These are phyloP conservation scores for Petrophora chlorosata DNA, from an alignment of 2,888 invertebrate species.

Conservation along the genomic window DNA sequence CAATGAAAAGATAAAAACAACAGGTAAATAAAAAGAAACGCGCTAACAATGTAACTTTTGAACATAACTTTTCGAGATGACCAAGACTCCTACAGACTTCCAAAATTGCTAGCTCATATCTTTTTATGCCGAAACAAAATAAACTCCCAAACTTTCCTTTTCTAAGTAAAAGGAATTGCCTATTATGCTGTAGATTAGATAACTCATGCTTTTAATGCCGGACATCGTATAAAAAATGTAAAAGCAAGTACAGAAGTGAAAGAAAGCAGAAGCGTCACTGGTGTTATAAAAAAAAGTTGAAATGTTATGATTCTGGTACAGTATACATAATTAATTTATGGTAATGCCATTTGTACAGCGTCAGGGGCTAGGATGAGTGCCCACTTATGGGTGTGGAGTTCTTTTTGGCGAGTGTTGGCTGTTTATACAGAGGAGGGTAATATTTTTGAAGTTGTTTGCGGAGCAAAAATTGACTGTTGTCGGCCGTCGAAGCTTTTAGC, in stretches of 20 bases:
- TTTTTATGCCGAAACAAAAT: conserved; percentile 22
- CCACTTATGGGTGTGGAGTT: conserved; percentile 47
- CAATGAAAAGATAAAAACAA: no score
- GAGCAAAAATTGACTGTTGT: conserved; percentile 19
- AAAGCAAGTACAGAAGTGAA: conserved; percentile 34
- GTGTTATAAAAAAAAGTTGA: conserved; percentile 43
- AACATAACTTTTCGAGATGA: background rate
- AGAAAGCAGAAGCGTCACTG: conserved; percentile 30
- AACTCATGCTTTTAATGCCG: conserved; percentile 29
- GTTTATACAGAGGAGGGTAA: conserved; percentile 30
- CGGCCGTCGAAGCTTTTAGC: conserved; percentile 6
- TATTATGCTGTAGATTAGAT: conserved; percentile 29
- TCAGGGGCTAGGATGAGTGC: conserved; percentile 47
- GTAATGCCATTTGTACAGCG: conserved; percentile 49
- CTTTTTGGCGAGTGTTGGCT: conserved; percentile 29
- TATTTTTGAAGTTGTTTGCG: conserved; percentile 32
- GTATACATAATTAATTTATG: conserved; percentile 69
- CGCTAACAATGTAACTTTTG: no score
- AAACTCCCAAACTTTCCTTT: conserved; percentile 29
- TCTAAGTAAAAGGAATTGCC: conserved; percentile 19
- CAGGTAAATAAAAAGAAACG: no score
- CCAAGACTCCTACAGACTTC: conserved; percentile 1
- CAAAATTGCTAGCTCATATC: conserved; percentile 26
- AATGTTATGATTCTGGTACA: conserved; percentile 48
- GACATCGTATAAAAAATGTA: conserved; percentile 36